Base-by-base conservation (phyloP, 2,888 invertebrate genomes). In the Elegia similella region DNA sequence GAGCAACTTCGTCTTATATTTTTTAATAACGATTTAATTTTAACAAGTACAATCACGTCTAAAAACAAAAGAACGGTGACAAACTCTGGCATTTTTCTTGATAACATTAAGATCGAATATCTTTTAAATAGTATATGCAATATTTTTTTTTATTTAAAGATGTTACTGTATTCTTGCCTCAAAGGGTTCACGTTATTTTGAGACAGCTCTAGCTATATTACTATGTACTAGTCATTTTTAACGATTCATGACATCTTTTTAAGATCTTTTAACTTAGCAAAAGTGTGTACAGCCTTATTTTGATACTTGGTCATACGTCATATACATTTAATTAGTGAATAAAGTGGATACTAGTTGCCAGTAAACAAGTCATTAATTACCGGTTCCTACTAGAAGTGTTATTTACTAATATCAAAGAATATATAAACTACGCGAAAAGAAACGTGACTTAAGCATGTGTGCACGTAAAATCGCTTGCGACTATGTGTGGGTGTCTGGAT, bases 151-250 rank as follows among this genome's bases (percentile, higher is more conserved):
- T 10, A 0, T 38, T 10, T 8, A 12, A 38, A 8, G n/a, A 6
- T 6, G 38, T 38, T 2, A 38, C n/a, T 12, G 38, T 38, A n/a
- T 38, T 38, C 38, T 38, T 38, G 12, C 38, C 38, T 38, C 12
- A 34, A n/a, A 38, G n/a, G 38, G 64, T 56, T 59, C 61, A 61
- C 61, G 68, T 64, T 62, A 55, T 63, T 59, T 55, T 17, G 23
- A 50, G 34, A 57, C 57, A 47, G 17, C 32, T 34, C 59, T 63
- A 63, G 60, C 58, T 68, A 65, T 70, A 63, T 56, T 63, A 59
- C 71, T 75, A 65, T 64, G 59, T 77, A 73, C 84, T 84, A 84
- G 84, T 84, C 84, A 84, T 84, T 84, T 80, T 80, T 79, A 80
- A 78, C 71, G 70, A 73, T 67, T 70, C 70, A 69, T 68, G 70